Evolutionary conservation across 2,888 invertebrate genomes (phyloP).

Genomic region (Noctua pronuba): DNA sequence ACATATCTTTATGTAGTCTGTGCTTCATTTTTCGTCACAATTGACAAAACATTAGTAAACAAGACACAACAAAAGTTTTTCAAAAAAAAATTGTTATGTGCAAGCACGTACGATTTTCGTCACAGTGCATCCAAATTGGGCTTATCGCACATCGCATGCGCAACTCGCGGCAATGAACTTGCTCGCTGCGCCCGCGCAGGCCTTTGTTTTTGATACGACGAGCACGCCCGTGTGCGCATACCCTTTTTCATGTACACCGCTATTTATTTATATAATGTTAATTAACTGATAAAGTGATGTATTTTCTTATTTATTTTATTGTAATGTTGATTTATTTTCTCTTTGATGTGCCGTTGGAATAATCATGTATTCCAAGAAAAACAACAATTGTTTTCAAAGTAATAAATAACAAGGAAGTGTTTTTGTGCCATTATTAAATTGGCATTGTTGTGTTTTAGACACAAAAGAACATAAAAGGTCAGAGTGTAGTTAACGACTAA

Average conservation of each 20-base stretch:
- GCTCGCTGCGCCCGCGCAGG: conserved; percentile 57
- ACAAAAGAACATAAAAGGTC: conserved; percentile 52
- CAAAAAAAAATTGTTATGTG: conserved; percentile 50
- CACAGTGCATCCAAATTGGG: conserved; percentile 74
- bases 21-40: conserved; percentile 31
- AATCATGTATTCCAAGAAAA: background rate
- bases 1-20: conserved; percentile 23
- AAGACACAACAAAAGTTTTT: conserved; percentile 14
- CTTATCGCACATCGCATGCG: conserved; percentile 79
- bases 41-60: conserved; percentile 52
- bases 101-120: conserved; percentile 66
- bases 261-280: conserved; percentile 56
- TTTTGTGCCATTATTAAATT: conserved; percentile 50
- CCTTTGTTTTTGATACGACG: conserved; percentile 62
- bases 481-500: conserved; percentile 42
- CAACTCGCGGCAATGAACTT: conserved; percentile 83
- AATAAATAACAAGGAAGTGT: conserved; percentile 54
- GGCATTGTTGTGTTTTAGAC: conserved; percentile 55
- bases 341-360: conserved; percentile 26
- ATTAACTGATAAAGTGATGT: conserved; percentile 57
- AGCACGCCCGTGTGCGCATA: conserved; percentile 49
- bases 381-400: conserved; percentile 33
- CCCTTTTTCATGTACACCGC: conserved; percentile 65
- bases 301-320: conserved; percentile 56
- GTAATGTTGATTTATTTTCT: conserved; percentile 47